A percentile compares a stretch with the other conserved stretches of the same genome.
Conservation (phyloP, 2,113 vertebrate species). For the Myxocyprinus asiaticus region DNA sequence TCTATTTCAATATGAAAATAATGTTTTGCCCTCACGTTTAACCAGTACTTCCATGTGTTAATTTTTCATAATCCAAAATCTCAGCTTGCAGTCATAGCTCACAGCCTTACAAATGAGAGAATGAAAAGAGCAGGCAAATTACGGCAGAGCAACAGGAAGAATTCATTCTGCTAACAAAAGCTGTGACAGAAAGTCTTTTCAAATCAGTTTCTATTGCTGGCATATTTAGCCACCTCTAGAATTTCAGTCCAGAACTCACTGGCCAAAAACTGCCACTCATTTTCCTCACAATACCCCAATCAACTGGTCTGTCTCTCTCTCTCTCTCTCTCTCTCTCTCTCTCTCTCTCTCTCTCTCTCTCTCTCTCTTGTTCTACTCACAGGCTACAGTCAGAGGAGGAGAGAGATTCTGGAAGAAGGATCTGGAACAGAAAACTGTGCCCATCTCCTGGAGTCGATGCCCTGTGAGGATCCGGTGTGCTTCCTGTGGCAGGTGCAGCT, state of each 20-base stretch:
- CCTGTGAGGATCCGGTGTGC: conserved; percentile 87
- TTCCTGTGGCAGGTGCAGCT: conserved; percentile 78
- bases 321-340: neutral
- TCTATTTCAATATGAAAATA: neutral
- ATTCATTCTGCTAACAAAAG: conserved; percentile 32
- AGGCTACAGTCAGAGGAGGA: conserved; percentile 87
- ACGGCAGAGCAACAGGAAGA: neutral
- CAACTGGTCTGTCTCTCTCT: conserved; percentile 7
- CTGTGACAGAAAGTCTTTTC: conserved; percentile 27
- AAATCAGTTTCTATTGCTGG: conserved; percentile 6
- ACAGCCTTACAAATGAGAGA: conserved; percentile 22
- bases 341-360: conserved; percentile 24
- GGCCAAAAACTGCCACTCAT: conserved; percentile 19
- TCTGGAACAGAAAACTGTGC: conserved; percentile 74
- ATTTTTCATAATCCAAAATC: neutral
- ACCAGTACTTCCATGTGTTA: neutral
- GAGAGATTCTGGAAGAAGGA: conserved; percentile 77
- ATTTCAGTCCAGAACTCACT: conserved; percentile 5
- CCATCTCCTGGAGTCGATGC: conserved; percentile 84
- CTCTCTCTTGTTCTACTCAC: neutral
- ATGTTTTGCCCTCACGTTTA: neutral
- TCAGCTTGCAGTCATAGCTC: conserved; percentile 8
- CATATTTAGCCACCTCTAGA: conserved; percentile 17
- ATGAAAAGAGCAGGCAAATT: conserved; percentile 31
- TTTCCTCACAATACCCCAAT: neutral